Conservation (phyloP, 2,888 invertebrate species). For the Terebella lapidaria region DNA sequence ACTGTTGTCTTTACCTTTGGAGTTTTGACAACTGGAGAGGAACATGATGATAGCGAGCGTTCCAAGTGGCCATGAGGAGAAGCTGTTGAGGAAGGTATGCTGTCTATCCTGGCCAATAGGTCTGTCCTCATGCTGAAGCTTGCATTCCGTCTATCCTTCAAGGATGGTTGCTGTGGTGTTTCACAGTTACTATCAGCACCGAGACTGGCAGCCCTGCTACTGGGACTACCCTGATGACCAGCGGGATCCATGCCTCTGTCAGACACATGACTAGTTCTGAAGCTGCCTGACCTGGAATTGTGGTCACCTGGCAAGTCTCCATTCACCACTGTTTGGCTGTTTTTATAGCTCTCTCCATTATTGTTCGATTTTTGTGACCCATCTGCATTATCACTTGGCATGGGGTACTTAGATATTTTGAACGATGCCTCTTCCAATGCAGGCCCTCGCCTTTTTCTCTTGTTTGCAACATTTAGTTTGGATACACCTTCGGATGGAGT, state of each 20-base stretch:
- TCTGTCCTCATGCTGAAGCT: not conserved
- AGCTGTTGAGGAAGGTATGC: not conserved
- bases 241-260: no score
- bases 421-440: not conserved
- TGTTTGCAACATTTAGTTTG: conserved; percentile 25
- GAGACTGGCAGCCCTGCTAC: not conserved
- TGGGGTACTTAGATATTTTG: not conserved
- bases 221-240: not conserved
- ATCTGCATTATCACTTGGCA: not conserved
- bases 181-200: not conserved
- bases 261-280: not conserved
- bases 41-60: not conserved
- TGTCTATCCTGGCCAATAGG: not conserved
- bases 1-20: conserved; percentile 70
- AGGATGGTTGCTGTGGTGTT: not conserved
- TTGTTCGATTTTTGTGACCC: not conserved
- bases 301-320: not conserved
- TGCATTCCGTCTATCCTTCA: not conserved
- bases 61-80: not conserved
- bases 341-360: not conserved
- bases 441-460: conserved; percentile 15
- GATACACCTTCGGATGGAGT: conserved; percentile 10
- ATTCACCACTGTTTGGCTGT: not conserved
- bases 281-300: not conserved
- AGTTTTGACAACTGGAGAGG: conserved; percentile 35